Conservation (phyloP, 2,888 invertebrate species). For the Cryptus viduatorius region DNA sequence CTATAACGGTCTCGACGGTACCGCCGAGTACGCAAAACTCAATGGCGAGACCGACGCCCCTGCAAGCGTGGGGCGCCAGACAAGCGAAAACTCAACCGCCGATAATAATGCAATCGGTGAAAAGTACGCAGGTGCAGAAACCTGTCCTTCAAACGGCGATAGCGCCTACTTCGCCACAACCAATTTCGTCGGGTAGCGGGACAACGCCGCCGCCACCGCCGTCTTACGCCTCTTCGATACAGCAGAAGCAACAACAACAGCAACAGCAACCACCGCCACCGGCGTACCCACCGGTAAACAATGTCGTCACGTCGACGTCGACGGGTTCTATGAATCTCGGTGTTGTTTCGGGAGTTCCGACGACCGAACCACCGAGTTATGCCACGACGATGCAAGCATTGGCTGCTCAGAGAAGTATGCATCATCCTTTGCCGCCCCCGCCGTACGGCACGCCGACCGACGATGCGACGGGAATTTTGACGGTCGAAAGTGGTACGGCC, state of each 20-base stretch:
- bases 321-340: constrained; percentile 77
- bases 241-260: constrained; percentile 87
- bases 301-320: constrained; percentile 80
- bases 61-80: constrained; percentile 93
- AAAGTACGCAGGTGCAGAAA: constrained; percentile 97
- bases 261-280: constrained; percentile 85
- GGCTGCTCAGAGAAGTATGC: constrained; percentile 90
- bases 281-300: constrained; percentile 86
- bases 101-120: constrained; percentile 98
- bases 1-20: constrained; percentile 90
- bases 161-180: constrained; percentile 93
- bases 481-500: constrained; percentile 80
- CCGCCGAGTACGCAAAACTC: constrained; percentile 88
- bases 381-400: constrained; percentile 94
- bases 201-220: constrained; percentile 90
- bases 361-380: constrained; percentile 96
- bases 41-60: constrained; percentile 92
- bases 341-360: constrained; percentile 87
- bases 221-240: constrained; percentile 92
- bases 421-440: constrained; percentile 88
- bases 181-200: constrained; percentile 86
- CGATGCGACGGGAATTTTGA: constrained; percentile 83
- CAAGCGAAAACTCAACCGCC: constrained; percentile 96
- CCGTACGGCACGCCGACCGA: constrained; percentile 88
- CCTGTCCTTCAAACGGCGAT: constrained; percentile 97